Percentiles rank a stretch among this genome's conserved stretches.
Evolutionary conservation across 2,797 vertebrate species (phyloP).

Genomic region (Fistularia tabacaria): DNA sequence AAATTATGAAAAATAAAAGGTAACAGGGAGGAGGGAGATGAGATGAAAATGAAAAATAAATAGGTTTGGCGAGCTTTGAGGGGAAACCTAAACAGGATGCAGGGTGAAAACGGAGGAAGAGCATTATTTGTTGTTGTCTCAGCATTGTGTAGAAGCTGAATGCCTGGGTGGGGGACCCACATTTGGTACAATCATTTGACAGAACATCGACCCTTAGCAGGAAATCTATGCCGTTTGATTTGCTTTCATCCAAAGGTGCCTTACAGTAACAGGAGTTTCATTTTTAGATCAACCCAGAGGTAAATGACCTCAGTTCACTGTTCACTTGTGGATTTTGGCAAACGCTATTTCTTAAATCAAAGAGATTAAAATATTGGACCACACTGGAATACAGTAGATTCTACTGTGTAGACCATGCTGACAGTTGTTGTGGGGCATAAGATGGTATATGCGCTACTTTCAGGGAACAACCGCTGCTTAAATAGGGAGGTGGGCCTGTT

Average conservation of each 20-base stretch:
- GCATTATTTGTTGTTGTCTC: conserved; percentile 50
- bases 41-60: conserved; percentile 37
- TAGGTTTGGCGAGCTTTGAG: conserved; percentile 12
- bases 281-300: conserved; percentile 37
- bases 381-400: conserved; percentile 13
- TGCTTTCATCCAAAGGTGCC: conserved; percentile 28
- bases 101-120: conserved; percentile 35
- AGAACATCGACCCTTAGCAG: conserved; percentile 48
- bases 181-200: conserved; percentile 58
- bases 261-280: conserved; percentile 34
- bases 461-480: conserved; percentile 34
- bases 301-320: conserved; percentile 33
- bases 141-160: conserved; percentile 61
- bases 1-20: not conserved
- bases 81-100: conserved; percentile 37
- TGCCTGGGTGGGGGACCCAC: conserved; percentile 52
- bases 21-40: conserved; percentile 5
- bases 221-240: conserved; percentile 51
- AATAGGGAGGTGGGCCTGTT: conserved; percentile 47
- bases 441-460: conserved; percentile 40
- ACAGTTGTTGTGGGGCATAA: conserved; percentile 2
- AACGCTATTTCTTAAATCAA: conserved; percentile 43
- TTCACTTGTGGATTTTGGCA: conserved; percentile 28
- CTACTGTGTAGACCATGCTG: too few relatives aligned
- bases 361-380: conserved; percentile 36